Evolutionary conservation across 2,797 vertebrate genomes (phyloP).

Genomic region (Sebastes alutus): DNA sequence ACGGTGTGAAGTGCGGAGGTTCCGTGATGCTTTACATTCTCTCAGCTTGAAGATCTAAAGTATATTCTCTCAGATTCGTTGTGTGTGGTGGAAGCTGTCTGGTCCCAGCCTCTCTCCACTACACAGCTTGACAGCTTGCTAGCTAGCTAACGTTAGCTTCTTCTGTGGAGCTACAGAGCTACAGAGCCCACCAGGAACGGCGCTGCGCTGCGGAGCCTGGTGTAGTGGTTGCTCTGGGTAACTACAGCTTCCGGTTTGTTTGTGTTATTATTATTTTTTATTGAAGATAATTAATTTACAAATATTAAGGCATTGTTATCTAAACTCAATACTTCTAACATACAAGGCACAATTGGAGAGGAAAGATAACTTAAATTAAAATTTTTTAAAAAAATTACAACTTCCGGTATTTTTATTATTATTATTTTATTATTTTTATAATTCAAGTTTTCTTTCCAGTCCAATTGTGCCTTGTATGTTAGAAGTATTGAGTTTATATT

Average conservation of each 20-base stretch:
- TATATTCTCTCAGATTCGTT: slow-evolving; percentile 48
- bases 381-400: too few species aligned
- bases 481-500: too few species aligned
- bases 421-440: too few species aligned
- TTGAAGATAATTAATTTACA: too few species aligned
- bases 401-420: too few species aligned
- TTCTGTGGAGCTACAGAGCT: slow-evolving; percentile 52
- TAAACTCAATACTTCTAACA: too few species aligned
- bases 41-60: slow-evolving; percentile 62
- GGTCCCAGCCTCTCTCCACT: slow-evolving; percentile 79
- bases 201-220: neutral
- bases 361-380: too few species aligned
- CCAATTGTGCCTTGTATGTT: too few species aligned
- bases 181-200: neutral
- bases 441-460: too few species aligned
- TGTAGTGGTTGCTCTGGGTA: neutral
- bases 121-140: slow-evolving; percentile 82
- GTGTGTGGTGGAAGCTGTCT: slow-evolving; percentile 72
- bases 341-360: too few species aligned
- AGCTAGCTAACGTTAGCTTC: slow-evolving; percentile 79
- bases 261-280: too few species aligned
- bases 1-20: slow-evolving; percentile 69
- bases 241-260: slow-evolving; percentile 9
- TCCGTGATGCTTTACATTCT: slow-evolving; percentile 81
- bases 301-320: too few species aligned